Conservation (phyloP, 2,113 vertebrate species). For the Gallinago media region DNA sequence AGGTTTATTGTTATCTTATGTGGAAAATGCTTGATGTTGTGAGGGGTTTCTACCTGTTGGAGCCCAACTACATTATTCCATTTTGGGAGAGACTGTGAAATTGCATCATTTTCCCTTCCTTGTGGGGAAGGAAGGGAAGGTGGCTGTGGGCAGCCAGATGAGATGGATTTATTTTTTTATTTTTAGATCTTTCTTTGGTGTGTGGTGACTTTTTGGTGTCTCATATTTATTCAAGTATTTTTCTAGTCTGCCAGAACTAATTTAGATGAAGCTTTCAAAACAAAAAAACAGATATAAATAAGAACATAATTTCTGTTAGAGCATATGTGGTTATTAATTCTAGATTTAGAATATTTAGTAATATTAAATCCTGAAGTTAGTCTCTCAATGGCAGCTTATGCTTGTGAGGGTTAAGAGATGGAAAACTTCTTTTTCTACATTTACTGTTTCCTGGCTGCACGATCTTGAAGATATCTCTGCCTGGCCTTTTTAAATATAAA, state of each 20-base stretch:
- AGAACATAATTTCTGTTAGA: neutral
- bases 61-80: neutral
- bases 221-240: neutral
- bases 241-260: neutral
- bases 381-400: neutral
- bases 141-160: neutral
- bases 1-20: neutral
- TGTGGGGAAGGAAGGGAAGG: neutral
- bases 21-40: neutral
- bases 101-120: neutral
- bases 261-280: neutral
- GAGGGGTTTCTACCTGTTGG: neutral
- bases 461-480: neutral
- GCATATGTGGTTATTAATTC: neutral
- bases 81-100: neutral
- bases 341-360: neutral
- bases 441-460: neutral
- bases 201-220: neutral
- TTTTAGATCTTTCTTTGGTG: neutral
- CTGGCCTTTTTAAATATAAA: neutral
- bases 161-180: neutral
- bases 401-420: neutral
- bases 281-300: neutral
- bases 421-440: neutral
- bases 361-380: neutral